Conservation (phyloP, 2,888 invertebrate species). For the Tubulanus polymorphus region DNA sequence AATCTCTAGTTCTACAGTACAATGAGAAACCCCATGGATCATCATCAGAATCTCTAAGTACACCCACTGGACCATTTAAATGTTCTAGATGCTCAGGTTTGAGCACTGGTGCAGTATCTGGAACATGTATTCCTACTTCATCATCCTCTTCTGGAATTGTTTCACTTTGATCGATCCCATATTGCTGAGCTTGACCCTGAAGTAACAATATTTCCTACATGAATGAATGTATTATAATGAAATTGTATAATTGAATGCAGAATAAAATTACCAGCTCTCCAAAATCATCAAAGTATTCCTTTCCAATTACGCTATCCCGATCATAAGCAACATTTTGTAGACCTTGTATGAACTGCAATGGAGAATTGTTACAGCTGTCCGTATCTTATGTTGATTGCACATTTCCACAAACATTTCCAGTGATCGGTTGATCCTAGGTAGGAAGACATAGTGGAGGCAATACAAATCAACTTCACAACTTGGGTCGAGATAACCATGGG, state of each 20-base stretch:
- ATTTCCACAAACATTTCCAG: slow-evolving; percentile 6
- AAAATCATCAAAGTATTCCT: slow-evolving; percentile 8
- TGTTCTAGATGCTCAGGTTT: neutral
- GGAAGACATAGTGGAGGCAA: slow-evolving; percentile 9
- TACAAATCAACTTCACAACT: slow-evolving; percentile 8
- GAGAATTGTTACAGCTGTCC: slow-evolving; percentile 10
- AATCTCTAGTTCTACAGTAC: too few relatives aligned
- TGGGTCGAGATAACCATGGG: slow-evolving; percentile 4
- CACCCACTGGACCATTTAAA: neutral
- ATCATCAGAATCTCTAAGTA: neutral
- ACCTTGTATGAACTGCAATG: slow-evolving; percentile 7
- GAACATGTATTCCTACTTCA: neutral
- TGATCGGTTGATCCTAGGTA: slow-evolving; percentile 8
- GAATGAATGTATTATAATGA: too few relatives aligned
- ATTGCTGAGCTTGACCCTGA: neutral
- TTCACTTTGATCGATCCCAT: neutral
- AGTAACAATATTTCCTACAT: neutral
- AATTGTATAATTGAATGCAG: too few relatives aligned
- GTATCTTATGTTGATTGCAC: slow-evolving; percentile 17
- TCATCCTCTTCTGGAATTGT: slow-evolving; percentile 4
- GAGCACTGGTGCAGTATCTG: neutral
- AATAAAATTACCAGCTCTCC: too few relatives aligned
- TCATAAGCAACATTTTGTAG: neutral
- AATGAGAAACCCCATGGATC: too few relatives aligned
- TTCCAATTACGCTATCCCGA: neutral